A percentile compares a stretch with the other conserved stretches of the same genome.
Conservation (phyloP, 2,113 vertebrate species). For the Grallaria varia region DNA sequence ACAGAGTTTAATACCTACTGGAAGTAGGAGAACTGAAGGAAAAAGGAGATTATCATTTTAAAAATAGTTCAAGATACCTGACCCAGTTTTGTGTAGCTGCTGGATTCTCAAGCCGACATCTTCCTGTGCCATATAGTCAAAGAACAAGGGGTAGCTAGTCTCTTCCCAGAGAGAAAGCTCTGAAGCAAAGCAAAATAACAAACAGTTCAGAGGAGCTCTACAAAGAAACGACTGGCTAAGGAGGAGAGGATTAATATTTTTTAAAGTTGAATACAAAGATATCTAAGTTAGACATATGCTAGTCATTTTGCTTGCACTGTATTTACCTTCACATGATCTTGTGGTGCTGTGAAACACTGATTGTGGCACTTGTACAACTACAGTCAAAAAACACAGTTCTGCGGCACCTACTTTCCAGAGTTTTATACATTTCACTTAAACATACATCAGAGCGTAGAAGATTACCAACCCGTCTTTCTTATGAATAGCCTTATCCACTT, state of each 20-base stretch:
- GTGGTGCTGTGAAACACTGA: not conserved
- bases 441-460: not conserved
- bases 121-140: not conserved
- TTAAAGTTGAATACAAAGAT: not conserved
- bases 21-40: conserved; percentile 16
- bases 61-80: conserved; percentile 45
- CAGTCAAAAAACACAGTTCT: not conserved
- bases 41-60: conserved; percentile 19
- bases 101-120: not conserved
- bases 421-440: not conserved
- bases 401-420: not conserved
- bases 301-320: not conserved
- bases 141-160: not conserved
- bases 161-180: not conserved
- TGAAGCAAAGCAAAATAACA: not conserved
- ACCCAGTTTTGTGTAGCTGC: conserved; percentile 22
- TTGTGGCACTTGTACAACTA: not conserved
- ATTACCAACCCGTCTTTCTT: not conserved
- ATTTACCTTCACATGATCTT: not conserved
- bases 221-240: not conserved
- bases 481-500: not conserved
- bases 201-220: not conserved
- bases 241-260: not conserved
- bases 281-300: not conserved
- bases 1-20: conserved; percentile 4